Evolutionary conservation across 2,888 invertebrate species (phyloP), one percentile per base, ranked within the genome.

Genomic region (Auanema freiburgensis): DNA sequence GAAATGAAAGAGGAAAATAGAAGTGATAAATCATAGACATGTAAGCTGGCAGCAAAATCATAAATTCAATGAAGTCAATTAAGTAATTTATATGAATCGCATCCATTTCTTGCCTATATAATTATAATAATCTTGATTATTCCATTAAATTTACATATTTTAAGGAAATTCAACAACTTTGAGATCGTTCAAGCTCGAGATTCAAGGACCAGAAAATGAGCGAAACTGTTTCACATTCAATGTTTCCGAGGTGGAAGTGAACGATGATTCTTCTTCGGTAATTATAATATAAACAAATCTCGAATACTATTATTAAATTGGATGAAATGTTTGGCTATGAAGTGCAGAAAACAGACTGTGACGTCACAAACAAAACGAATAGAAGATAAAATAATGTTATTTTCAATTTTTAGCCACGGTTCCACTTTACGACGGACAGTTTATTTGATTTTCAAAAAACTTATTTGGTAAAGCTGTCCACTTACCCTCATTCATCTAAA

Each of bases 191-290:
- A 67, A 77, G 10, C 64, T 81, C 49, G 71, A 77, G 57, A 76
- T 81, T 24, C 67, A 72, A 18, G 70, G 65, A 3, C 71, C 72
- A 21, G 70, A 78, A n/a, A 68, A 66, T 0, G 67, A 71, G 43
- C 72, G 67, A 50, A 57, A 56, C 21, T 81, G 81, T 62, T 82
- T 79, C 54, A 68, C 79, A 18, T 78, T 81, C 61, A 80, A 82
- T 59, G 79, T 81, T 18, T 73, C 78, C 16, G 69, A 76, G 14
- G 63, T 71, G n/a, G 60, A 67, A 14, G 65, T 63, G 55, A 76
- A 68, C 10, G 64, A 57, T 18, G 66, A 57, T 16, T 33, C 43
- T 12, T 62, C 66, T 16, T 61, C 61, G 46, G 67, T 70, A 57
- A 43, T 49, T 14, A 8, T n/a, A 42, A 6, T 16, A 11, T 16